These are phyloP conservation scores for Glyphotaelius pellucidus DNA, from an alignment of 2,888 invertebrate species.

Conservation along the genomic window DNA sequence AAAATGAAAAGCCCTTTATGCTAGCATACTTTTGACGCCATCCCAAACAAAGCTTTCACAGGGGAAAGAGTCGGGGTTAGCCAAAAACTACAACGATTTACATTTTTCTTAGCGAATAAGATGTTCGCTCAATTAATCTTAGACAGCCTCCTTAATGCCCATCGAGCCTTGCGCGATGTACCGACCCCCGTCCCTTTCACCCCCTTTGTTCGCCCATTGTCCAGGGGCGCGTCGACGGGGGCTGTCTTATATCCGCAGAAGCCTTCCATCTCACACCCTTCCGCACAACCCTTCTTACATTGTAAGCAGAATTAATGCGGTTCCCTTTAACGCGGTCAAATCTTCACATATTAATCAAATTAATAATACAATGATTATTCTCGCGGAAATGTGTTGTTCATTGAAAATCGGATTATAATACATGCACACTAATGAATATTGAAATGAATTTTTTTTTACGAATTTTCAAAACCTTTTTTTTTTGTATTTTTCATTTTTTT, in stretches of 20 bases:
- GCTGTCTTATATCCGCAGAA: constrained; percentile 16
- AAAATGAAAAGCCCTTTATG: not conserved
- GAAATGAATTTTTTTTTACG: too few relatives aligned
- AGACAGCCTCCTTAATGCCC: constrained; percentile 6
- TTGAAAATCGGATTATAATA: not conserved
- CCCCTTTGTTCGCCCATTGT: constrained; percentile 11
- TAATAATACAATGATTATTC: constrained; percentile 25
- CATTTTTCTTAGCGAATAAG: not conserved
- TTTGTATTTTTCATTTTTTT: too few relatives aligned
- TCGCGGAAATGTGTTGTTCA: not conserved
- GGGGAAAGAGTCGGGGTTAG: not conserved
- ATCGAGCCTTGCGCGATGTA: constrained; percentile 10
- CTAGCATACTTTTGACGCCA: not conserved
- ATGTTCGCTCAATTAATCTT: constrained; percentile 18
- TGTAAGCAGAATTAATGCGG: constrained; percentile 31
- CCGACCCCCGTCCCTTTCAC: not conserved
- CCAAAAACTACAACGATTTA: not conserved
- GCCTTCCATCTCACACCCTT: constrained; percentile 20
- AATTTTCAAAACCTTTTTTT: too few relatives aligned
- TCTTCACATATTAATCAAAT: constrained; percentile 39
- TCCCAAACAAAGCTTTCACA: not conserved
- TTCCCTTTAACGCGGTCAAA: constrained; percentile 10
- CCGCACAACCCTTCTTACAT: constrained; percentile 4
- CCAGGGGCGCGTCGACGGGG: constrained; percentile 3
- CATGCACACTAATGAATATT: too few relatives aligned